Percentiles rank a stretch among this genome's conserved stretches.
These are phyloP conservation scores for Philereme vetulata DNA, from an alignment of 2,888 invertebrate species.

Conservation along the genomic window DNA sequence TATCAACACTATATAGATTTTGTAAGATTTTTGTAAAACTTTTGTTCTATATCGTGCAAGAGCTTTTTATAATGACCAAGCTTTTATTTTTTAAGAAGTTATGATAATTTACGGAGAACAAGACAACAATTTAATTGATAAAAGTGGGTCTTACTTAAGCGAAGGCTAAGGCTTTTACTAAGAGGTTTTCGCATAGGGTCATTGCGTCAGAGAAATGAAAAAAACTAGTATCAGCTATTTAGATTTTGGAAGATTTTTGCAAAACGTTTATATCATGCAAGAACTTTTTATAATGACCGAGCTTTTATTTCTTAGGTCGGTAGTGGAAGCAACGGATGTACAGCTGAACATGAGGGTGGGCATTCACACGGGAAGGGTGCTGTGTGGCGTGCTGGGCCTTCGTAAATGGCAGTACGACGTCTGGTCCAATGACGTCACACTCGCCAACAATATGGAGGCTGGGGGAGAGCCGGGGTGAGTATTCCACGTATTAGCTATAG, in stretches of 20 bases:
- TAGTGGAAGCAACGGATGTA: slow-evolving; percentile 96
- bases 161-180: no score
- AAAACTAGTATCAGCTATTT: no score
- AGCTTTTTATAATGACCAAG: not conserved
- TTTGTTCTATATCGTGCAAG: no score
- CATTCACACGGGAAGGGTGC: slow-evolving; percentile 94
- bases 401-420: slow-evolving; percentile 98
- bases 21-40: no score
- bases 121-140: no score
- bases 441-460: slow-evolving; percentile 95
- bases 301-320: slow-evolving; percentile 82
- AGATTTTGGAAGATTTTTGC: no score
- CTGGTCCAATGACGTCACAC: slow-evolving; percentile 96
- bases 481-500: not conserved
- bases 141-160: no score
- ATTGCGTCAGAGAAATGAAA: no score
- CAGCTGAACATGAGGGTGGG: slow-evolving; percentile 96
- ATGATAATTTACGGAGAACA: no score
- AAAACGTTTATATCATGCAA: no score
- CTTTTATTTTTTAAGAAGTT: slow-evolving; percentile 62
- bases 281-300: not conserved
- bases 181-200: no score
- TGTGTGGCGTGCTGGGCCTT: slow-evolving; percentile 95
- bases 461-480: slow-evolving; percentile 94
- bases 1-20: no score